Conservation (phyloP, 2,113 vertebrate species). For the Scopus umbretta region DNA sequence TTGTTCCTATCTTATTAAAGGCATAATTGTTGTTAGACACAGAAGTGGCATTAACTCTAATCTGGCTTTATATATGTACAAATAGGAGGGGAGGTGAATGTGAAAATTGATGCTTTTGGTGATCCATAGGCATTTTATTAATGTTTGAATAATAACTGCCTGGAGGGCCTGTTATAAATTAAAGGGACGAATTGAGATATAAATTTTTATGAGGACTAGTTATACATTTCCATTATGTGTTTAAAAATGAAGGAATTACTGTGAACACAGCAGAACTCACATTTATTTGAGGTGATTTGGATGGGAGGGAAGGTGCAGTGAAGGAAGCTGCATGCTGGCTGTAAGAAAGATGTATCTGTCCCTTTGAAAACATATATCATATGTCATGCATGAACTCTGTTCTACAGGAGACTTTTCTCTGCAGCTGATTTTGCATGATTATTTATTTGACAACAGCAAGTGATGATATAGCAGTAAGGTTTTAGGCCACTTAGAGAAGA, state of each 20-base stretch:
- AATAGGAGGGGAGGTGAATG: slow-evolving; percentile 77
- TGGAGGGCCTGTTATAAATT: slow-evolving; percentile 93
- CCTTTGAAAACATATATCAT: slow-evolving; percentile 78
- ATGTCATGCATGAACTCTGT: slow-evolving; percentile 73
- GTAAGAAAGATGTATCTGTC: slow-evolving; percentile 81
- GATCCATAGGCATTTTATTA: slow-evolving; percentile 96
- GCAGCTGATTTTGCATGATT: slow-evolving; percentile 68
- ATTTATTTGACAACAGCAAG: slow-evolving; percentile 72
- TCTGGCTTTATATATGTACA: slow-evolving; percentile 85
- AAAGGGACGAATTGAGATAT: slow-evolving; percentile 91
- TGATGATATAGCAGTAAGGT: slow-evolving; percentile 63
- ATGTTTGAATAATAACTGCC: slow-evolving; percentile 99
- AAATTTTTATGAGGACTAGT: slow-evolving; percentile 96
- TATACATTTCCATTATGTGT: slow-evolving; percentile 94
- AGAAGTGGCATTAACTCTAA: slow-evolving; percentile 80
- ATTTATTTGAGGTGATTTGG: slow-evolving; percentile 80
- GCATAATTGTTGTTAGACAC: slow-evolving; percentile 87
- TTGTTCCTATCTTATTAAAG: slow-evolving; percentile 80
- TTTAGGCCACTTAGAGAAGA: slow-evolving; percentile 61
- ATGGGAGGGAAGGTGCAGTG: slow-evolving; percentile 51
- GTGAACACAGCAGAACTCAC: slow-evolving; percentile 69
- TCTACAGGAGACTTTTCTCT: slow-evolving; percentile 55
- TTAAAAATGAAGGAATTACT: slow-evolving; percentile 95
- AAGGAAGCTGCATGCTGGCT: slow-evolving; percentile 46
- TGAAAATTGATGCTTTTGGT: slow-evolving; percentile 83